Base-by-base conservation (phyloP, 2,797 vertebrate genomes). In the Pseudotriccus pelzelni region DNA sequence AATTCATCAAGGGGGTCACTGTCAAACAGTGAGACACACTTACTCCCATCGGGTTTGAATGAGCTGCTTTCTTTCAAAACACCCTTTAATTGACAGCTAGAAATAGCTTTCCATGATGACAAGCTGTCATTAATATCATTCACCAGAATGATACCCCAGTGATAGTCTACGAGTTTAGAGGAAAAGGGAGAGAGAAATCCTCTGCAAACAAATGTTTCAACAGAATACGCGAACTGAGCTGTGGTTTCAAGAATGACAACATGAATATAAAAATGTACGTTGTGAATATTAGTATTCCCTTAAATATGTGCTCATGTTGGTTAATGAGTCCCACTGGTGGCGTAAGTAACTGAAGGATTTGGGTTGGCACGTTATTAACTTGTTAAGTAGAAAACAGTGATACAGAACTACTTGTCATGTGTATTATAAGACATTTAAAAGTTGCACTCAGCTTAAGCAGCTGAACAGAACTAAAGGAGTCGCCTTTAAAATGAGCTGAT, bases 331-430 rank as follows among this genome's bases (percentile, higher is more conserved):
- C 96, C 97, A 94, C 85, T 0, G 94, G 97, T 89, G 92, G 94
- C 21, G 14, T 97, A 96, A 97, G 96, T 89, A 96, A 96, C 95
- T 96, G 96, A 95, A 97, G 93, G 96, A 97, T 97, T 97, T 97
- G 95, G 93, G 91, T 55, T 94, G 96, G 94, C 95, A 97, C 47
- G 3, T 97, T 97, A 97, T 96, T 96, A 97, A 96, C 96, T 97
- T 96, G 96, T 96, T 97, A 96, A 97, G 95, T 84, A 95, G 94
- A 96, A 94, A 96, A 94, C 93, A 95, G 95, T 90, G 94, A 96
- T 94, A 95, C 91, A 95, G 82, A 94, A 95, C 92, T 96, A 95
- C 87, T 95, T 88, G 91, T 91, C 93, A 70, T 96, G 89, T 94
- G 94, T 87, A 84, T 95, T 97, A 67, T 77, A 95, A 88, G 91